These are phyloP conservation scores for Pristiophorus japonicus DNA, from an alignment of 2,113 vertebrate genomes.

Conservation along the genomic window DNA sequence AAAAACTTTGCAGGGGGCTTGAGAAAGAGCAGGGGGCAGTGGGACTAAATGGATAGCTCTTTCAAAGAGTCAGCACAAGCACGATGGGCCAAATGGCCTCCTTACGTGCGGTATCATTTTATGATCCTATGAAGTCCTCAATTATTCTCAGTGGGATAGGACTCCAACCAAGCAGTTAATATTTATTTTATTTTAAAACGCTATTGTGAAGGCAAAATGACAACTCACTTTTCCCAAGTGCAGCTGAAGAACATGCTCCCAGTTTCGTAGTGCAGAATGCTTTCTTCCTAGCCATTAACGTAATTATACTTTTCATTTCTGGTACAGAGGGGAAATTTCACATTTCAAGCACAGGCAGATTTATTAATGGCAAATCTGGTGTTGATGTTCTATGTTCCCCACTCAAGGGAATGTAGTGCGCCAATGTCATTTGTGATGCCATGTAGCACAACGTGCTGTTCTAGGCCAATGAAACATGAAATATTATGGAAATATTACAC, in stretches of 20 bases:
- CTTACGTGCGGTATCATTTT: neutral
- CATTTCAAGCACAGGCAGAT: neutral
- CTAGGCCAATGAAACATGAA: neutral
- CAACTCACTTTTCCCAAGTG: neutral
- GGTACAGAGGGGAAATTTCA: neutral
- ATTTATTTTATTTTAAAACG: slow-evolving; percentile 8
- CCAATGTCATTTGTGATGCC: neutral
- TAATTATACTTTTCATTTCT: slow-evolving; percentile 27
- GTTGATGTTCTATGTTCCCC: neutral
- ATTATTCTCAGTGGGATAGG: neutral
- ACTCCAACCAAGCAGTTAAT: neutral
- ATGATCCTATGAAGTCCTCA: neutral
- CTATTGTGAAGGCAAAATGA: neutral
- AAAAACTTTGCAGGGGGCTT: neutral
- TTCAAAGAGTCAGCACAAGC: neutral
- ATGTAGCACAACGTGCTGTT: neutral
- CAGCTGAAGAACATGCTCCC: neutral
- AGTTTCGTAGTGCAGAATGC: neutral
- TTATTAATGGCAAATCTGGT: neutral
- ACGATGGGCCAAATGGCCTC: neutral
- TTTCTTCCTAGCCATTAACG: slow-evolving; percentile 3
- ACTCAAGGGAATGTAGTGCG: neutral
- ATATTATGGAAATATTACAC: neutral
- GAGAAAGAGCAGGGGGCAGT: neutral
- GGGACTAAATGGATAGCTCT: neutral